Evolutionary conservation across 35 echinoderm and acorn worm genomes (phyloP), one percentile per base, ranked within the genome.

Genomic region (Ophiothrix spiculata): DNA sequence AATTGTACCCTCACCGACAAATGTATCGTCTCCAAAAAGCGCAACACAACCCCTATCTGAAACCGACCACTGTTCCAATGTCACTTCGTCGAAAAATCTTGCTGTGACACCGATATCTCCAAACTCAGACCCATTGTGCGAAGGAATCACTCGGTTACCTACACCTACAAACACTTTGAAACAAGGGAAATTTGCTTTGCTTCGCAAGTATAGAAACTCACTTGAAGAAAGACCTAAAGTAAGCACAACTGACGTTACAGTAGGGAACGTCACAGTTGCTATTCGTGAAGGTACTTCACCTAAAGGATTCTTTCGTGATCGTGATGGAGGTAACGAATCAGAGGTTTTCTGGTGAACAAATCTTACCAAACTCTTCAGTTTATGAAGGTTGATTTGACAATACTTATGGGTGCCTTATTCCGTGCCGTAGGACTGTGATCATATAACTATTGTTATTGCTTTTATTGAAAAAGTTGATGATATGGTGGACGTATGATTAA

Each of bases 131-230:
- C 37, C 38, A 75, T 64, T 32, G n/a, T 84, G 39, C 33, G 74
- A 25, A 6, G 60, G 60, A n/a, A 28, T 69, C 29, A 74, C 64
- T 4, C 35, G 63, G 49, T 80, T 64, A 36, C 79, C 87, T 10
- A 89, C 79, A n/a, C 63, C 87, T n/a, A 75, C 87, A 31, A 90
- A 90, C 49, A 91, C 79, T 38, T 39, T 95, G 33, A 95, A 95
- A 60, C 81, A 88, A 39, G 93, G 93, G 1, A 95, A 95, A 82
- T 95, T 95, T 63, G 93, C 93, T 3, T 81, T 95, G 29, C 86
- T 95, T 73, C 36, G 93, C n/a, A 95, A 95, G 49, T 95, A 95
- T 33, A 90, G 93, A 40, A 91, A 88, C 77, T 95, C 93, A 1
- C 29, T 95, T 39, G 93, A 95, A 64, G 93, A 90, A 40, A 97